These are phyloP conservation scores for Myathropa florea DNA, from an alignment of 2,888 invertebrate genomes.

Conservation along the genomic window DNA sequence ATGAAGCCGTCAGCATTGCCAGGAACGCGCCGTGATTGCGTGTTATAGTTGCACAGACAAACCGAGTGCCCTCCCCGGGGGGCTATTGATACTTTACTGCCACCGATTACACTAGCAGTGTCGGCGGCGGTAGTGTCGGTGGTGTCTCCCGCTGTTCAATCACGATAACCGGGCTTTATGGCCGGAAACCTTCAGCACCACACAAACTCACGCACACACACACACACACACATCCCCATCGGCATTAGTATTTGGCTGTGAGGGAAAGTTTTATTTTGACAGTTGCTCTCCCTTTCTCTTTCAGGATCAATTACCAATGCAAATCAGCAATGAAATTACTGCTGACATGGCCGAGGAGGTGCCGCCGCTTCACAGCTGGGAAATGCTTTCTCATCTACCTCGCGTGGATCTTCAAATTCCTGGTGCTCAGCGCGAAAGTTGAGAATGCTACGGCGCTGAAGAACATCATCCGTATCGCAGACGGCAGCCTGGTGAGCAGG, in stretches of 20 bases:
- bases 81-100: constrained; percentile 26
- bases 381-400: constrained; percentile 61
- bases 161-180: constrained; percentile 12
- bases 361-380: constrained; percentile 57
- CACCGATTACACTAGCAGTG: not conserved
- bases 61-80: not conserved
- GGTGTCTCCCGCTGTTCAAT: constrained; percentile 2
- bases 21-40: constrained; percentile 1
- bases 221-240: not conserved
- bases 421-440: constrained; percentile 59
- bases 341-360: constrained; percentile 77
- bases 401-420: constrained; percentile 65
- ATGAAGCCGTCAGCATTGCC: not conserved
- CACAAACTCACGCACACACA: not conserved
- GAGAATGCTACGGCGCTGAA: constrained; percentile 73
- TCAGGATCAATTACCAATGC: constrained; percentile 76
- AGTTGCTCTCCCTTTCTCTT: constrained; percentile 16
- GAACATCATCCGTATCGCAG: constrained; percentile 77
- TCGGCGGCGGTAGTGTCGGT: not conserved
- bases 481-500: constrained; percentile 78
- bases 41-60: constrained; percentile 20
- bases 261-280: not conserved
- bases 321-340: constrained; percentile 80
- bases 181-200: not conserved
- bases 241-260: not conserved